A percentile compares a stretch with the other conserved stretches of the same genome.
These are phyloP conservation scores for Platerodrilus igneus DNA, from an alignment of 2,888 invertebrate genomes.

Conservation along the genomic window DNA sequence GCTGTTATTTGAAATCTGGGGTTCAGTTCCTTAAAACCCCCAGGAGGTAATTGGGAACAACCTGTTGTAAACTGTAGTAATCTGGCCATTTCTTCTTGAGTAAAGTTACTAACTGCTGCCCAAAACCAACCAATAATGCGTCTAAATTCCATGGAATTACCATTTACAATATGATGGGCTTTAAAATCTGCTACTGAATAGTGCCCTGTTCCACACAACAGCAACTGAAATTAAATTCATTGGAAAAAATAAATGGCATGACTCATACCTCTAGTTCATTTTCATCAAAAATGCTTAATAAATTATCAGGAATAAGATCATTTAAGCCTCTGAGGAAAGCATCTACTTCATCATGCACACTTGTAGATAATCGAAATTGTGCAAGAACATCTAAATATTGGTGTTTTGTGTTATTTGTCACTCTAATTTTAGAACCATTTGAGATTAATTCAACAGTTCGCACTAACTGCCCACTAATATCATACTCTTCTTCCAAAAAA, in stretches of 20 bases:
- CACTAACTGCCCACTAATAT: conserved; percentile 66
- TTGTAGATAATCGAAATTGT: conserved; percentile 79
- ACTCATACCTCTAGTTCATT: conserved; percentile 82
- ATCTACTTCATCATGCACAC: conserved; percentile 78
- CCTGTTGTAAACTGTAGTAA: conserved; percentile 91
- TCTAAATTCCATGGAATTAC: conserved; percentile 75
- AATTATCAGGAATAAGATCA: conserved; percentile 86
- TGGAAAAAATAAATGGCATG: conserved; percentile 6
- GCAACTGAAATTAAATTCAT: conserved; percentile 55
- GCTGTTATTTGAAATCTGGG: conserved; percentile 91
- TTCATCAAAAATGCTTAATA: conserved; percentile 92
- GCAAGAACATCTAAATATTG: conserved; percentile 86
- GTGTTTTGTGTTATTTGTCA: conserved; percentile 70
- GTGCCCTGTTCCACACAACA: conserved; percentile 90
- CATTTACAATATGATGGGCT: conserved; percentile 80
- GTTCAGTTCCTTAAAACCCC: conserved; percentile 83
- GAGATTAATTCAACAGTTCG: conserved; percentile 80
- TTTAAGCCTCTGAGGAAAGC: conserved; percentile 87
- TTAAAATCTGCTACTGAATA: conserved; percentile 88
- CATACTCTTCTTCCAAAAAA: conserved; percentile 88
- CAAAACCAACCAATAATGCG: conserved; percentile 87
- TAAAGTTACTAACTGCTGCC: conserved; percentile 85
- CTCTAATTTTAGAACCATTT: conserved; percentile 71
- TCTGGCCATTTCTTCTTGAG: conserved; percentile 87
- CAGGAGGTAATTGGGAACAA: conserved; percentile 85